Evolutionary conservation across 2,888 invertebrate species (phyloP).

Genomic region (Tanaodytes sp.): DNA sequence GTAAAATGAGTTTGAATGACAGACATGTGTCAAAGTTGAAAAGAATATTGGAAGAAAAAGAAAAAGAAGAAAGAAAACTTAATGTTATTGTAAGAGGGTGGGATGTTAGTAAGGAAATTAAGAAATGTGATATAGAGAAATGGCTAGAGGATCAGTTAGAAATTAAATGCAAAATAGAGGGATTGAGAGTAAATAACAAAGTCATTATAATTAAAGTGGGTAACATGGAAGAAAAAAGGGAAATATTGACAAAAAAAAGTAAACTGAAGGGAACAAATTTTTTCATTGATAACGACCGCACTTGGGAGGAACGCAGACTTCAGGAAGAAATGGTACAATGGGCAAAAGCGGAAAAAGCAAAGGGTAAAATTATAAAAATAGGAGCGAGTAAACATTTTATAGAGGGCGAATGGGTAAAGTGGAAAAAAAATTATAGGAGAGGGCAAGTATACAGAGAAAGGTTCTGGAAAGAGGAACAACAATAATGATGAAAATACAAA

Average conservation of each 20-base stretch:
- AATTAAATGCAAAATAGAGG: conserved; percentile 11
- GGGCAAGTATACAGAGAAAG: too few relatives aligned
- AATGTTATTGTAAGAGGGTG: conserved; percentile 17
- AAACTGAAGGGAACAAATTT: conserved; percentile 10
- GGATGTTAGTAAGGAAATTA: neutral
- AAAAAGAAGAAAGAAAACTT: conserved; percentile 18
- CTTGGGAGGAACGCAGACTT: conserved; percentile 23
- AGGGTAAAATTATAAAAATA: conserved; percentile 15
- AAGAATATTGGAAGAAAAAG: neutral
- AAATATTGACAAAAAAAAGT: conserved; percentile 27
- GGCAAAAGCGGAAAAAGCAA: conserved; percentile 18
- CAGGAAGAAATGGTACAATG: conserved; percentile 17
- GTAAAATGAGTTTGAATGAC: neutral
- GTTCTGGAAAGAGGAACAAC: too few relatives aligned
- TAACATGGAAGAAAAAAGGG: conserved; percentile 10
- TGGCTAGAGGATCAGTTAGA: conserved; percentile 22
- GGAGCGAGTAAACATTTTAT: neutral
- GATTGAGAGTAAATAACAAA: conserved; percentile 9
- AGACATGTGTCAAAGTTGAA: neutral
- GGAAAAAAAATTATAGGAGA: neutral
- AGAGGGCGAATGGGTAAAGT: neutral
- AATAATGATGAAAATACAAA: too few relatives aligned
- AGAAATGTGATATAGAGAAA: conserved; percentile 8
- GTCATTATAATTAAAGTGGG: conserved; percentile 26
- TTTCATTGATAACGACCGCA: conserved; percentile 34